Evolutionary conservation across 2,113 vertebrate genomes (phyloP).

Genomic region (Haplotaxodon microlepis): DNA sequence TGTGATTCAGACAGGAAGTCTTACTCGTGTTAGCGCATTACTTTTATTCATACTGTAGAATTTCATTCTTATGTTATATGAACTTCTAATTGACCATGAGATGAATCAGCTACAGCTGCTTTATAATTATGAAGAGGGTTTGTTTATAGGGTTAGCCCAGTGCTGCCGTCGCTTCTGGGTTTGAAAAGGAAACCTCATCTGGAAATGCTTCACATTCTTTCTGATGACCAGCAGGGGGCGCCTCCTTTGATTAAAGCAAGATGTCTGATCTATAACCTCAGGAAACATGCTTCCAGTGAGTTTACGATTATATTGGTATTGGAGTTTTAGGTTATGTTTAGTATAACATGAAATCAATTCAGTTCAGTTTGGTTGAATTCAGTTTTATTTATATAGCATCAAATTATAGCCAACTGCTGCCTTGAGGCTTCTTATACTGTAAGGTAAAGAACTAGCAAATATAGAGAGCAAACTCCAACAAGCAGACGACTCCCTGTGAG

Average conservation of each 20-base stretch:
- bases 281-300: not conserved
- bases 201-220: not conserved
- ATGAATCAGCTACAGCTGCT: not conserved
- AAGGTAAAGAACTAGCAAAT: not conserved
- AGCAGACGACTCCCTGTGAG: fast-evolving
- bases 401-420: not conserved
- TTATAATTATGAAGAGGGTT: not conserved
- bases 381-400: not conserved
- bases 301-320: not conserved
- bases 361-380: not conserved
- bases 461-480: not conserved
- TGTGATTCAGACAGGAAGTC: not conserved
- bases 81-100: not conserved
- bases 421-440: not conserved
- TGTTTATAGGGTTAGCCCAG: not conserved
- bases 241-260: not conserved
- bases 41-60: not conserved
- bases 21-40: not conserved
- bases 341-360: fast-evolving
- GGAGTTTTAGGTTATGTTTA: not conserved
- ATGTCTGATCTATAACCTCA: not conserved
- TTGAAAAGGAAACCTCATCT: not conserved
- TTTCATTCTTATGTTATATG: fast-evolving
- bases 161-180: not conserved
- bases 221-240: not conserved